Evolutionary conservation across 2,888 invertebrate genomes (phyloP).

Genomic region (Andrena hattorfiana): DNA sequence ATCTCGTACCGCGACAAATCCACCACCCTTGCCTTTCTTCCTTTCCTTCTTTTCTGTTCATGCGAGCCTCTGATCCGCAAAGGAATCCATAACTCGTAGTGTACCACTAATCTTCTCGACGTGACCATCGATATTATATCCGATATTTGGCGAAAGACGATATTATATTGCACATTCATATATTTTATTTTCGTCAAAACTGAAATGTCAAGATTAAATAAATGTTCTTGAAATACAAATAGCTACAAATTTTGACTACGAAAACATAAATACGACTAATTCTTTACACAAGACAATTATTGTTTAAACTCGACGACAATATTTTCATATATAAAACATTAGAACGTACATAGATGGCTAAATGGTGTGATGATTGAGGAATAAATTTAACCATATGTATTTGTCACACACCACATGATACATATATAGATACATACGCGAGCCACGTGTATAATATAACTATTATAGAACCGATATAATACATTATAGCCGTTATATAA

Average conservation of each 20-base stretch:
- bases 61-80: constrained; percentile 54
- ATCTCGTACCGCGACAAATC: constrained; percentile 64
- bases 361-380: too few species aligned
- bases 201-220: background rate
- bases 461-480: too few species aligned
- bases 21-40: constrained; percentile 38
- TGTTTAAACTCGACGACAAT: too few species aligned
- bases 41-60: constrained; percentile 41
- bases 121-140: constrained; percentile 60
- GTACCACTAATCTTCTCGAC: constrained; percentile 49
- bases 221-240: background rate
- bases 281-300: too few species aligned
- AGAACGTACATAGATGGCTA: too few species aligned
- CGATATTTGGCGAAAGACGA: constrained; percentile 54
- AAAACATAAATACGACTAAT: too few species aligned
- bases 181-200: constrained; percentile 30
- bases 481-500: too few species aligned
- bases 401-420: too few species aligned
- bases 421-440: too few species aligned
- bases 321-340: too few species aligned
- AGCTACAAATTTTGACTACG: background rate
- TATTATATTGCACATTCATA: constrained; percentile 37
- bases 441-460: too few species aligned
- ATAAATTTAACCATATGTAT: too few species aligned
- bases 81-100: constrained; percentile 55